phyloP scores from a whole-genome alignment of 2,888 invertebrate species.

The Apotomis turbidana region DNA sequence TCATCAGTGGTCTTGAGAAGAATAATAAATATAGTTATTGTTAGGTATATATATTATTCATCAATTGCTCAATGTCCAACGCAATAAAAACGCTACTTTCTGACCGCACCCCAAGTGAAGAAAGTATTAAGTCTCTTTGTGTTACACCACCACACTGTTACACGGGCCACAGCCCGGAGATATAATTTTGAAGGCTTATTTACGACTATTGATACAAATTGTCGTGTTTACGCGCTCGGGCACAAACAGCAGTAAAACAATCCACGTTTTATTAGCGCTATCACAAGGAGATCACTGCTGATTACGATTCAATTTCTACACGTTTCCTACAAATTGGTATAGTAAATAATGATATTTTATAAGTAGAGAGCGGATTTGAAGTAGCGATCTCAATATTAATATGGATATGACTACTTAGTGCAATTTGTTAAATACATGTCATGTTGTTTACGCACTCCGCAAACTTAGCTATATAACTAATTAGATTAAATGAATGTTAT shows the following conservation, averaged over 20 bases:
- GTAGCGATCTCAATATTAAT: too few species aligned
- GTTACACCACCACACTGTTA: background rate
- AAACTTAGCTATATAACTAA: too few species aligned
- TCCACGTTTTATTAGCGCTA: constrained; percentile 15
- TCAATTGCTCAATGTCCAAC: background rate
- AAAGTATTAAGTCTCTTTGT: background rate
- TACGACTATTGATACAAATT: constrained; percentile 51
- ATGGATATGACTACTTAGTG: too few species aligned
- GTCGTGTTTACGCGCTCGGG: constrained; percentile 50
- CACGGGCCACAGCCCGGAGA: constrained; percentile 2
- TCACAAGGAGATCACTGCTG: constrained; percentile 10
- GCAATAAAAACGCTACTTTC: constrained; percentile 5
- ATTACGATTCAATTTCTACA: constrained; percentile 1
- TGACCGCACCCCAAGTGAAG: background rate
- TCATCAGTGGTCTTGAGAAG: too few species aligned
- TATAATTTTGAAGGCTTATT: constrained; percentile 40
- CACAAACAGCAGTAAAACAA: constrained; percentile 10
- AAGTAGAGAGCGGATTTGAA: too few species aligned
- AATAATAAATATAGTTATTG: background rate
- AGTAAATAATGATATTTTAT: background rate
- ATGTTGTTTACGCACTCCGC: too few species aligned
- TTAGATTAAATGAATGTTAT: too few species aligned
- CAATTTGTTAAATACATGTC: too few species aligned
- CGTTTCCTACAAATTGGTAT: background rate
- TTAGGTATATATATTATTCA: background rate